Evolutionary conservation across 2,888 invertebrate genomes (phyloP).

Genomic region (Apotomis turbidana): DNA sequence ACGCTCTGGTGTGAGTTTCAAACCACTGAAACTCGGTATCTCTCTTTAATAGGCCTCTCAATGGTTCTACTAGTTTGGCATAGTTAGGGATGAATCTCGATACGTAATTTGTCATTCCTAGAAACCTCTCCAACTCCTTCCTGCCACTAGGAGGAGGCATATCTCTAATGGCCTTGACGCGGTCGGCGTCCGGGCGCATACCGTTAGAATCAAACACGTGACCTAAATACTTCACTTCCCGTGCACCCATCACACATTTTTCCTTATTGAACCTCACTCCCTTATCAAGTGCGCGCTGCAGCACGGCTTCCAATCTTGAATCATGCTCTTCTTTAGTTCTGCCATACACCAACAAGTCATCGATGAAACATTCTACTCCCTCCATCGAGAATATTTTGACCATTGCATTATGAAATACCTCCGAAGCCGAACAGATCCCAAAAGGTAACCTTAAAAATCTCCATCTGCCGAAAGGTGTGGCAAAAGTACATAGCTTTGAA

Average conservation of each 20-base stretch:
- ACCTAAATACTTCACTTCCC: slow-evolving; percentile 4
- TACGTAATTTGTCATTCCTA: slow-evolving; percentile 22
- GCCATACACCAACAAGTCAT: slow-evolving; percentile 18
- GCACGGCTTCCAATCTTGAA: not conserved
- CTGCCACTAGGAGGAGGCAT: slow-evolving; percentile 6
- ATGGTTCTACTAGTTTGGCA: not conserved
- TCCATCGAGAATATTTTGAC: slow-evolving; percentile 14
- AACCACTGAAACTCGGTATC: not conserved
- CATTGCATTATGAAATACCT: slow-evolving; percentile 24
- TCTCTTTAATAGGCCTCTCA: not conserved
- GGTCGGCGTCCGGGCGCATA: slow-evolving; percentile 2
- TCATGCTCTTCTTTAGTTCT: slow-evolving; percentile 11
- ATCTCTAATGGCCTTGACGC: not conserved
- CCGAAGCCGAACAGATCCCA: slow-evolving; percentile 14
- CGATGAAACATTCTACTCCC: slow-evolving; percentile 7
- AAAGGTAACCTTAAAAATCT: slow-evolving; percentile 32
- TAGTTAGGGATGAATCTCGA: slow-evolving; percentile 11
- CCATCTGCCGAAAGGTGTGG: slow-evolving; percentile 36
- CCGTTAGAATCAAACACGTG: slow-evolving; percentile 1
- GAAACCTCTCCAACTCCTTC: slow-evolving; percentile 12
- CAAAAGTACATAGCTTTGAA: slow-evolving; percentile 40
- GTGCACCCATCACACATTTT: not conserved
- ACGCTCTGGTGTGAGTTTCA: not conserved
- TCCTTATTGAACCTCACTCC: slow-evolving; percentile 18
- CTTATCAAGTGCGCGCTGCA: not conserved